Percentiles rank a stretch among this genome's conserved stretches.
These are phyloP conservation scores for Synchiropus splendidus DNA, from an alignment of 2,113 vertebrate genomes.

Conservation along the genomic window DNA sequence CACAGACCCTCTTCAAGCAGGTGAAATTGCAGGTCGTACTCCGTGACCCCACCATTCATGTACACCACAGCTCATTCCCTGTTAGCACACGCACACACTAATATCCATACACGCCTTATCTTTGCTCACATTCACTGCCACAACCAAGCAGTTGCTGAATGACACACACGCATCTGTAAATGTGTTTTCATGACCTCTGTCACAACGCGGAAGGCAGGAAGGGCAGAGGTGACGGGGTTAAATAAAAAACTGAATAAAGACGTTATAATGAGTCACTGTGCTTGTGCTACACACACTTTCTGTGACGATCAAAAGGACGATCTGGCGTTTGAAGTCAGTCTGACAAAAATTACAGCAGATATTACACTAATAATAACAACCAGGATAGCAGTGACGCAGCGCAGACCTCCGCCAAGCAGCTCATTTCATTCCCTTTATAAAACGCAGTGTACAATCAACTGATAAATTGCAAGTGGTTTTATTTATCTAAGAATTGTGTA, in stretches of 20 bases:
- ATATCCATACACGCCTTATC: constrained; percentile 34
- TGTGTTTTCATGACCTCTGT: constrained; percentile 5
- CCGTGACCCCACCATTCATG: constrained; percentile 26
- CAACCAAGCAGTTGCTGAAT: constrained; percentile 14
- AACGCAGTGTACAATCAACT: too few relatives aligned
- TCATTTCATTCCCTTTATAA: too few relatives aligned
- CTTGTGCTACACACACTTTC: too few relatives aligned
- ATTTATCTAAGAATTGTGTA: too few relatives aligned
- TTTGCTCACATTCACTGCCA: constrained; percentile 29
- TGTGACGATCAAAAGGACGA: too few relatives aligned
- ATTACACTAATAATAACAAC: too few relatives aligned
- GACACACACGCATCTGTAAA: constrained; percentile 3
- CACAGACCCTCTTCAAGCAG: constrained; percentile 19
- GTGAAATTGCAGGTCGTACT: constrained; percentile 33
- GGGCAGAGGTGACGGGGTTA: constrained; percentile 23
- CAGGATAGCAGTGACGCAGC: too few relatives aligned
- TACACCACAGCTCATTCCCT: constrained; percentile 18
- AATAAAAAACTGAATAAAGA: neutral
- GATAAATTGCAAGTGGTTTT: too few relatives aligned
- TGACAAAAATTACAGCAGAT: too few relatives aligned
- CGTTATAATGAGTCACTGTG: too few relatives aligned
- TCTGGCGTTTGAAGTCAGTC: too few relatives aligned
- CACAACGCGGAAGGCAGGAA: constrained; percentile 9
- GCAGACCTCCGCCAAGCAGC: too few relatives aligned
- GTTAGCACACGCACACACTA: constrained; percentile 2